phyloP scores from a whole-genome alignment of 2,113 vertebrate species.

The Casuarius casuarius region DNA sequence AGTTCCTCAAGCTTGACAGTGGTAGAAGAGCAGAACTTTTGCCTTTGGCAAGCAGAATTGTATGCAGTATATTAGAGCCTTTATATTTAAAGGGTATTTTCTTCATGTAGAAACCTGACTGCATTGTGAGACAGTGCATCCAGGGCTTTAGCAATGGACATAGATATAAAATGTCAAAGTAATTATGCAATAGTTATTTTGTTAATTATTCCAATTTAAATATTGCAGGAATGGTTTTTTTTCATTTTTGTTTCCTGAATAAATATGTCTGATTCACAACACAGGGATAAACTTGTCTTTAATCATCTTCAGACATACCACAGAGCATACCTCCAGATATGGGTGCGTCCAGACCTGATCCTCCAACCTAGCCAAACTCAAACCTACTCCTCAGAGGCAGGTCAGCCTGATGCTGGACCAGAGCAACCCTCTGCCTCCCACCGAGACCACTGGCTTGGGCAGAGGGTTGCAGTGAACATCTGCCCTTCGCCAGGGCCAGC shows the following conservation, averaged over 20 bases:
- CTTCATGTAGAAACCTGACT: background rate
- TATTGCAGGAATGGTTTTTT: background rate
- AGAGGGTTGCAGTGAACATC: background rate
- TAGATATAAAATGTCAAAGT: background rate
- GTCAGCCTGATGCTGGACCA: background rate
- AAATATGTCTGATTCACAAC: background rate
- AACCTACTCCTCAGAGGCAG: background rate
- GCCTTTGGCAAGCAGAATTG: slow-evolving; percentile 9
- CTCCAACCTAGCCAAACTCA: background rate
- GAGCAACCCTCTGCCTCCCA: background rate
- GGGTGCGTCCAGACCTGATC: accelerated
- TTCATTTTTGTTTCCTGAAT: background rate
- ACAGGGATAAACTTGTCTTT: accelerated
- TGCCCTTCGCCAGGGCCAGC: background rate
- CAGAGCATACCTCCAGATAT: background rate
- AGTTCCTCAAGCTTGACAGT: background rate
- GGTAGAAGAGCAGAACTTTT: background rate
- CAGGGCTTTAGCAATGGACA: background rate
- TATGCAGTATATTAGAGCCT: slow-evolving; percentile 11
- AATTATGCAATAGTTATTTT: background rate
- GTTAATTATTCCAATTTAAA: slow-evolving; percentile 12
- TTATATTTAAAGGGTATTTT: slow-evolving; percentile 21
- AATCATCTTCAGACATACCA: background rate
- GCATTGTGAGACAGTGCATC: background rate
- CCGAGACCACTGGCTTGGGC: background rate